These are phyloP conservation scores for Stichodactyla helianthus DNA, from an alignment of 64 coral and sea anemone species.

Conservation along the genomic window DNA sequence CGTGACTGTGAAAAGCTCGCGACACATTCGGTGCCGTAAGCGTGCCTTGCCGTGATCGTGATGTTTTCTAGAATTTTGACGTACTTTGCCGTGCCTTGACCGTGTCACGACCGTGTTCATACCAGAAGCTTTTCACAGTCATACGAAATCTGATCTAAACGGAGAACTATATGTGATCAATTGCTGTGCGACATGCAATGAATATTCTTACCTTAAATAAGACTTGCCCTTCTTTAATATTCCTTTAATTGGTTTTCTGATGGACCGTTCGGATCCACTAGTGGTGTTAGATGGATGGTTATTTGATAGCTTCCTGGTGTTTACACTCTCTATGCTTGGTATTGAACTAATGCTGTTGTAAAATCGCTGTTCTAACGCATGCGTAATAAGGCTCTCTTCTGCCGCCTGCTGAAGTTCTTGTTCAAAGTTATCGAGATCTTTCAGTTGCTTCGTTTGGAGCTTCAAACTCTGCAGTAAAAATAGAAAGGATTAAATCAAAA, in stretches of 20 bases:
- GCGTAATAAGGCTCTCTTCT: slow-evolving; percentile 68
- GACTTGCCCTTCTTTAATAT: slow-evolving; percentile 70
- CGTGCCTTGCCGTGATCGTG: no score
- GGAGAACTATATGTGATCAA: no score
- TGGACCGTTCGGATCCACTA: background rate
- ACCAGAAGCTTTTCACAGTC: no score
- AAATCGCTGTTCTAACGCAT: slow-evolving; percentile 45
- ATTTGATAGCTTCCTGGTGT: background rate
- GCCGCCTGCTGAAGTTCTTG: slow-evolving; percentile 61
- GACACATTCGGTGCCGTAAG: no score
- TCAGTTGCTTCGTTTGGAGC: slow-evolving; percentile 66
- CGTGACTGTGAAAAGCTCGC: no score
- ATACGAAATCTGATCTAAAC: no score
- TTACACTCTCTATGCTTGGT: background rate
- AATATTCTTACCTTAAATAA: slow-evolving; percentile 1
- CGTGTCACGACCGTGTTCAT: no score
- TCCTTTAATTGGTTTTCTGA: slow-evolving; percentile 67
- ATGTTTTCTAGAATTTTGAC: no score
- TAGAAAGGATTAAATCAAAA: background rate
- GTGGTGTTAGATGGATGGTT: background rate
- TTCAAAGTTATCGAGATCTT: slow-evolving; percentile 65
- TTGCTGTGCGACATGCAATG: no score
- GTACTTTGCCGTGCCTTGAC: no score
- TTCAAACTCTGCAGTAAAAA: slow-evolving; percentile 35
- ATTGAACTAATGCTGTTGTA: background rate